Conservation (phyloP, 2,888 invertebrate species). For the Lithophane ornitopus region DNA sequence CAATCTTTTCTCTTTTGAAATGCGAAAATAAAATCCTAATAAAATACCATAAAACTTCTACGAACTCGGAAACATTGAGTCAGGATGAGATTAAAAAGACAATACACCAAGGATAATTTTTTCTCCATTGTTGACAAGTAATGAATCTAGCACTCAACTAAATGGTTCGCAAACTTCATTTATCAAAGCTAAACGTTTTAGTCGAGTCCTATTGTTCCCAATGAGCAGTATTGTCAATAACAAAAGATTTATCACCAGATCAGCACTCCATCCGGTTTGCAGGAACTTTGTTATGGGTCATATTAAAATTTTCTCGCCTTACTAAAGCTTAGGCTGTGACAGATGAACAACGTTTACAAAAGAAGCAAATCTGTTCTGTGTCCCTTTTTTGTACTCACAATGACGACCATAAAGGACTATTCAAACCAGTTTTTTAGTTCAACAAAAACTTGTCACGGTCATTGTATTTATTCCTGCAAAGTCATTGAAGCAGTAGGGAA, state of each 20-base stretch:
- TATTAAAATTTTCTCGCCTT: constrained; percentile 62
- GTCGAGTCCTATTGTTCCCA: constrained; percentile 44
- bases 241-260: constrained; percentile 56
- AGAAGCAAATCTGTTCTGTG: constrained; percentile 71
- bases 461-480: constrained; percentile 53
- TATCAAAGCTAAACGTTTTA: constrained; percentile 41
- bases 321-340: constrained; percentile 71
- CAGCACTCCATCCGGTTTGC: constrained; percentile 50
- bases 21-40: constrained; percentile 62
- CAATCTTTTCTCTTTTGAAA: constrained; percentile 75
- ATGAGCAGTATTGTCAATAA: constrained; percentile 46
- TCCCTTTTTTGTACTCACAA: constrained; percentile 66
- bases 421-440: constrained; percentile 60
- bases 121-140: constrained; percentile 40
- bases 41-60: constrained; percentile 56
- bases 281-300: constrained; percentile 29
- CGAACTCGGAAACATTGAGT: constrained; percentile 29
- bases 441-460: constrained; percentile 49
- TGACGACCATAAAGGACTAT: constrained; percentile 66
- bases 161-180: constrained; percentile 48
- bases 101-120: constrained; percentile 45
- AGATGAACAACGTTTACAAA: constrained; percentile 70
- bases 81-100: constrained; percentile 41
- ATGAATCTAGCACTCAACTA: constrained; percentile 45
- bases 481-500: constrained; percentile 51